phyloP scores from a whole-genome alignment of 2,113 vertebrate genomes.

The Sterna hirundo region DNA sequence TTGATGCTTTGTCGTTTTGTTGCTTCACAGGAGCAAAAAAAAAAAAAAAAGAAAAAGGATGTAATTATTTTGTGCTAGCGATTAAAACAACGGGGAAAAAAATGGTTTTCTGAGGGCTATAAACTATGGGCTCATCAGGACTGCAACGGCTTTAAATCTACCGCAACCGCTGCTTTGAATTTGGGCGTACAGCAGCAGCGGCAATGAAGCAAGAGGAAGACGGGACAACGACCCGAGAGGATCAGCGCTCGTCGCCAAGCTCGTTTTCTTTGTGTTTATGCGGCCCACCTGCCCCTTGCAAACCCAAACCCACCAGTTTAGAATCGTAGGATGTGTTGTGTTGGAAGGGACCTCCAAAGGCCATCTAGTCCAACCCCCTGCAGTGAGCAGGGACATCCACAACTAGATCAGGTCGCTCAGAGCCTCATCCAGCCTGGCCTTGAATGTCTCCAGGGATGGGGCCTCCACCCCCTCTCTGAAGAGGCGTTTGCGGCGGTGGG shows the following conservation, averaged over 20 bases:
- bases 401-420: too few relatives aligned
- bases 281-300: not conserved
- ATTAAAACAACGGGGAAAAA: not conserved
- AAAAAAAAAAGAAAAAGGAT: not conserved
- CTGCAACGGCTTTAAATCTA: not conserved
- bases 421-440: too few relatives aligned
- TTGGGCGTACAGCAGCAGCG: not conserved
- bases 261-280: accelerated
- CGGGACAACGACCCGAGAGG: not conserved
- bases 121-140: not conserved
- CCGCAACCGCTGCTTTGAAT: not conserved
- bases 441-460: too few relatives aligned
- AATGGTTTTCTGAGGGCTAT: not conserved
- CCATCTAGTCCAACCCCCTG: too few relatives aligned
- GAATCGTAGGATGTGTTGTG: too few relatives aligned
- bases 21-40: not conserved
- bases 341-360: too few relatives aligned
- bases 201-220: not conserved
- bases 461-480: too few relatives aligned
- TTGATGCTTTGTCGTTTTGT: not conserved
- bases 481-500: too few relatives aligned
- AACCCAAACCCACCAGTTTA: too few relatives aligned
- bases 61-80: not conserved
- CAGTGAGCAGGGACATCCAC: too few relatives aligned
- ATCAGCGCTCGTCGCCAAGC: not conserved